These are phyloP conservation scores for Drosophila lutescens DNA, from an alignment of 2,888 invertebrate genomes.

Conservation along the genomic window DNA sequence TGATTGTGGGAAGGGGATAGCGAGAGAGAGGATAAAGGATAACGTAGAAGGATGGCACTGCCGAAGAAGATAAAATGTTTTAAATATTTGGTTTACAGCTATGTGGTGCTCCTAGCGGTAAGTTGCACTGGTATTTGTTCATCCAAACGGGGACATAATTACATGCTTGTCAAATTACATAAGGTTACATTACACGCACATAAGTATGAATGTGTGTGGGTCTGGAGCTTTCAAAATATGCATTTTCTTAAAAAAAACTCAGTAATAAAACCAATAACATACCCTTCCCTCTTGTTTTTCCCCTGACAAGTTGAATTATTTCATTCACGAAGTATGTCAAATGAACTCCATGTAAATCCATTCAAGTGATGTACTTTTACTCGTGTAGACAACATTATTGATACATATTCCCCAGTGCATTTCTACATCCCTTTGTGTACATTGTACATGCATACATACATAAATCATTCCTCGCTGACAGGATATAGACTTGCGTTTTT, in stretches of 20 bases:
- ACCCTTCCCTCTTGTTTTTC: background rate
- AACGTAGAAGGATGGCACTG: slow-evolving; percentile 77
- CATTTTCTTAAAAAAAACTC: background rate
- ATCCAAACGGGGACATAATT: slow-evolving; percentile 8
- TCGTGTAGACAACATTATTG: slow-evolving; percentile 21
- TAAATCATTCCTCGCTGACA: slow-evolving; percentile 7
- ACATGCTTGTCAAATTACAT: slow-evolving; percentile 21
- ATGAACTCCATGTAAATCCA: background rate
- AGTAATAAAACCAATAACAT: background rate
- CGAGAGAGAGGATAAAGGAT: slow-evolving; percentile 2
- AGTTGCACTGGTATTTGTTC: slow-evolving; percentile 60
- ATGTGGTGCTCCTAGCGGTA: slow-evolving; percentile 84
- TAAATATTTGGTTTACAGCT: slow-evolving; percentile 84
- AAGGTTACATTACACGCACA: slow-evolving; percentile 31
- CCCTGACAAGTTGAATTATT: background rate
- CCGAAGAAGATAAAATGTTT: slow-evolving; percentile 84
- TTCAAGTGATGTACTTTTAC: slow-evolving; percentile 24
- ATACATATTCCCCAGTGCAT: slow-evolving; percentile 12
- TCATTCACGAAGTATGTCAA: slow-evolving; percentile 27
- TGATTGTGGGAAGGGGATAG: slow-evolving; percentile 21
- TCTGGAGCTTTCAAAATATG: slow-evolving; percentile 3
- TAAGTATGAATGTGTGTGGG: slow-evolving; percentile 3
- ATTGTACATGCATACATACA: slow-evolving; percentile 4
- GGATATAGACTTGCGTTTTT: slow-evolving; percentile 14
- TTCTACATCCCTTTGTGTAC: slow-evolving; percentile 1